These are phyloP conservation scores for Podarcis muralis DNA, from an alignment of 2,113 vertebrate genomes.

Conservation along the genomic window DNA sequence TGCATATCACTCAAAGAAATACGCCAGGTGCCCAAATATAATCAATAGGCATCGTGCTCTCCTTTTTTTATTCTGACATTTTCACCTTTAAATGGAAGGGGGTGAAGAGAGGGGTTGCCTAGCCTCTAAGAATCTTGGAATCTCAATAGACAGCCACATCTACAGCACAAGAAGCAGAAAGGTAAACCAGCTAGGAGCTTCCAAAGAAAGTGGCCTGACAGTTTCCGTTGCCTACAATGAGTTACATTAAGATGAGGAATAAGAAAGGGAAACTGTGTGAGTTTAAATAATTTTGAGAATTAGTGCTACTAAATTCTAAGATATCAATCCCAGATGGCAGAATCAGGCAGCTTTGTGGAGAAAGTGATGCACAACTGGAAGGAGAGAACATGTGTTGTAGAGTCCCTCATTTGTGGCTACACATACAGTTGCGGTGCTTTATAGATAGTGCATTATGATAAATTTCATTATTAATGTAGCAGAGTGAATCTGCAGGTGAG, in stretches of 20 bases:
- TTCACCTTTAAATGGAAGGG: too few relatives aligned
- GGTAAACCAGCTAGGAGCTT: background rate
- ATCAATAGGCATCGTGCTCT: background rate
- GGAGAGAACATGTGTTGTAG: background rate
- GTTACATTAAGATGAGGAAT: background rate
- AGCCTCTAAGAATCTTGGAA: background rate
- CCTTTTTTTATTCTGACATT: background rate
- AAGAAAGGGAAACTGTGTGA: background rate
- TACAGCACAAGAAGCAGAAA: conserved; percentile 37
- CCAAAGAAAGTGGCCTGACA: background rate
- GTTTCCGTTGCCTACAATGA: background rate
- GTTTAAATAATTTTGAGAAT: background rate
- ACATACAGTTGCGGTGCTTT: too few relatives aligned
- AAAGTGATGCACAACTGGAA: background rate
- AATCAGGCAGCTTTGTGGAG: background rate
- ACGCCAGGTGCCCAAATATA: background rate
- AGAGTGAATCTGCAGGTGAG: conserved; percentile 8
- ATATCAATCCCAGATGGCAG: background rate
- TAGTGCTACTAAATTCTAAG: background rate
- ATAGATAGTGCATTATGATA: background rate
- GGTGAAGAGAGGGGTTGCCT: background rate
- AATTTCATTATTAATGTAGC: background rate
- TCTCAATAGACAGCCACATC: background rate
- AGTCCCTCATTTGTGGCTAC: background rate
- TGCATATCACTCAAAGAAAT: background rate